These are phyloP conservation scores for Panorpa germanica DNA, from an alignment of 2,888 invertebrate genomes.

Conservation along the genomic window DNA sequence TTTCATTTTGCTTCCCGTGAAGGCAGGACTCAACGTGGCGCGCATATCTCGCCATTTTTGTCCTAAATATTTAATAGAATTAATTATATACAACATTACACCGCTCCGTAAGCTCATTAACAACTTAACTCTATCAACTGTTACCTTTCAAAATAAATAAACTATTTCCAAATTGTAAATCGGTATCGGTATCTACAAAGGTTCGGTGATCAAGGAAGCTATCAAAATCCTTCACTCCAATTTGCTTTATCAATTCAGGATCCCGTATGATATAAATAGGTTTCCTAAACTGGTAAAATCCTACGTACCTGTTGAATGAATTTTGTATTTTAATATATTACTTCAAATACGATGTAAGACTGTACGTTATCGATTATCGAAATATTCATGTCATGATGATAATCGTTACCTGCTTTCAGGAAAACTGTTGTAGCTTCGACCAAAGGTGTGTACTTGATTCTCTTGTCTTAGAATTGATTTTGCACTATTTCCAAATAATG, in stretches of 20 bases:
- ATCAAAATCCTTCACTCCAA: constrained; percentile 22
- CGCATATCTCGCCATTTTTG: no score
- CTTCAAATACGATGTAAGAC: no score
- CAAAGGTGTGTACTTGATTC: no score
- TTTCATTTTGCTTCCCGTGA: constrained; percentile 31
- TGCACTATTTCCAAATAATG: no score
- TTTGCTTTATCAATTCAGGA: constrained; percentile 20
- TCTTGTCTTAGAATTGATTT: no score
- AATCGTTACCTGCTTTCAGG: no score
- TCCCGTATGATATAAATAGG: constrained; percentile 19
- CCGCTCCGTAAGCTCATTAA: background rate
- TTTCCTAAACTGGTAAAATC: constrained; percentile 17
- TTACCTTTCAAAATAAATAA: constrained; percentile 17
- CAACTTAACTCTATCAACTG: constrained; percentile 16
- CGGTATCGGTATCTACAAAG: constrained; percentile 22
- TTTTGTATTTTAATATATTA: no score
- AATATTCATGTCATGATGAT: no score
- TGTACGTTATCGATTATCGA: no score
- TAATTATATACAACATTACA: background rate
- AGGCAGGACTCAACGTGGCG: constrained; percentile 26
- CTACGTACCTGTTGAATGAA: constrained; percentile 26
- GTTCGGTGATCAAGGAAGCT: constrained; percentile 22
- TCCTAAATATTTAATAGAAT: background rate
- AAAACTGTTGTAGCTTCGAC: no score
- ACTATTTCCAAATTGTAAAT: constrained; percentile 23